Percentiles rank a stretch among this genome's conserved stretches.
These are phyloP conservation scores for Drosophila erecta DNA, from an alignment of 1,140 invertebrate species.

Conservation along the genomic window DNA sequence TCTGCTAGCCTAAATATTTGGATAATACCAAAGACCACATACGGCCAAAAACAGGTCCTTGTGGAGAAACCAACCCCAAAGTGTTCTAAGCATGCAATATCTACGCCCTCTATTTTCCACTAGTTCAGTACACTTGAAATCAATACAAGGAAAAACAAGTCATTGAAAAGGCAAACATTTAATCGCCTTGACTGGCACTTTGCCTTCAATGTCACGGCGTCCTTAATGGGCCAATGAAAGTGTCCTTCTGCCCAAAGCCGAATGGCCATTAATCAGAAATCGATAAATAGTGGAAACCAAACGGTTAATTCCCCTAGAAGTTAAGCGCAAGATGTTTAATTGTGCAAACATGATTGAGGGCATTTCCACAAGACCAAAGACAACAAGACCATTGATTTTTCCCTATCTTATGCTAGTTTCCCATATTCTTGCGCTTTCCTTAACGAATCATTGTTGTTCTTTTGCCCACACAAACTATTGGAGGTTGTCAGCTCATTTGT, in stretches of 20 bases:
- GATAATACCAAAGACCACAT: not conserved
- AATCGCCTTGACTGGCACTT: constrained; percentile 47
- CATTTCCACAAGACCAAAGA: constrained; percentile 8
- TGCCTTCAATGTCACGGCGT: constrained; percentile 46
- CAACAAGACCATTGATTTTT: constrained; percentile 42
- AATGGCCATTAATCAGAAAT: constrained; percentile 50
- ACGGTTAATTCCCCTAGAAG: constrained; percentile 16
- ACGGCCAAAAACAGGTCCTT: not conserved
- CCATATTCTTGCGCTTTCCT: constrained; percentile 22
- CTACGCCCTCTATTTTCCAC: not conserved
- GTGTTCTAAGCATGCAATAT: not conserved
- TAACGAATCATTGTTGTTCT: constrained; percentile 34
- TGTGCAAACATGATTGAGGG: constrained; percentile 49
- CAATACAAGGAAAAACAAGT: constrained; percentile 3
- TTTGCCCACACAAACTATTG: constrained; percentile 19
- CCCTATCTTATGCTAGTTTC: constrained; percentile 30
- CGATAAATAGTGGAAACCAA: constrained; percentile 31
- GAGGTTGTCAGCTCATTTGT: constrained; percentile 34
- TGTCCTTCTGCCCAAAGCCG: constrained; percentile 33
- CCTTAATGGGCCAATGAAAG: constrained; percentile 53
- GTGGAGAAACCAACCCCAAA: not conserved
- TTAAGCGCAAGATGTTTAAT: constrained; percentile 39
- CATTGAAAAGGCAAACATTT: constrained; percentile 39
- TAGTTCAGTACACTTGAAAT: constrained; percentile 2
- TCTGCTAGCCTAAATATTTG: not conserved